Evolutionary conservation across 2,113 vertebrate genomes (phyloP), one percentile per base, ranked within the genome.

Genomic region (Chiloscyllium plagiosum): DNA sequence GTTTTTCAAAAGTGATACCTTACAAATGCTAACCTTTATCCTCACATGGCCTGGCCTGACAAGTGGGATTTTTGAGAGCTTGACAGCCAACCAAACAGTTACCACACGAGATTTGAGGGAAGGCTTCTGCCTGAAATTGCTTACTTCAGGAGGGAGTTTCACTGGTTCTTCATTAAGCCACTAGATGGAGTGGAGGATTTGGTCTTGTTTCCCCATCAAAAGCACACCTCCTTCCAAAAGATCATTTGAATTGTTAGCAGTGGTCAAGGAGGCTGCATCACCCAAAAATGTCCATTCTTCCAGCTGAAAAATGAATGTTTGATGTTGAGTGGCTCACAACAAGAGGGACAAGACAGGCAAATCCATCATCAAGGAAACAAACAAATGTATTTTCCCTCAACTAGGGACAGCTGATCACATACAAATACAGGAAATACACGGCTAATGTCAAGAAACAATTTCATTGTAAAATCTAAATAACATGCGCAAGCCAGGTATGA

Each of bases 261-360:
- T 72, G 47, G 42, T 24, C 69, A 52, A 50, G 94, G 20, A 95
- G 37, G 33, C 42, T 50, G 68, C 94, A 95, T 70, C 68, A 95
- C 94, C 94, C 94, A 95, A 42, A n/a, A 95, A 68, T 72, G 68
- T 95, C 37, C 42, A 72, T 47, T 95, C 68, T 70, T 42, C 94
- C 29, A 70, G 42, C 69, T 72, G 69, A 95, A 72, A 29, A 93
- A 47, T 22, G n/a, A 68, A 72, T 52, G 93, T 47, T 52, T 95
- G 94, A 42, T 72, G 69, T 29, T 76, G 24, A 52, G 52, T 42
- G 29, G 37, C 93, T 47, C 50, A 20, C 15, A 65, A 66, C 50
- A 61, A 61, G 65, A 69, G 33, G 65, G 92, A 69, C 69, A 70
- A 72, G 90, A 47, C 94, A 29, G 94, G 69, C 26, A 50, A 95